Evolutionary conservation across 2,888 invertebrate genomes (phyloP).

Genomic region (Mechanitis mazaeus): DNA sequence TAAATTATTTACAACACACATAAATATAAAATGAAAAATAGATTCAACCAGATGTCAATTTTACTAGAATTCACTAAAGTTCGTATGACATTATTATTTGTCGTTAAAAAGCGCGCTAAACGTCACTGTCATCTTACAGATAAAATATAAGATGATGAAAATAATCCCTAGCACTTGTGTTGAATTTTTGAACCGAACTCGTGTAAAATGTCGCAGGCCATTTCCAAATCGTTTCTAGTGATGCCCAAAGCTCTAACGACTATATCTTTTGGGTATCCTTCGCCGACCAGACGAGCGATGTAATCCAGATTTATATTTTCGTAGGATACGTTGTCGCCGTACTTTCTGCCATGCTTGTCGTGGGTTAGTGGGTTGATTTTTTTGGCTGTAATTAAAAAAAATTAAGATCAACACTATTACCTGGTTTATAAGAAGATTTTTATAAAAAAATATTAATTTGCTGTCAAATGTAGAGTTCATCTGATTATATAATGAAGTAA

Average conservation of each 20-base stretch:
- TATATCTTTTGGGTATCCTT: constrained; percentile 93
- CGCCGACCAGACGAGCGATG: constrained; percentile 90
- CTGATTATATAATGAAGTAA: too few species aligned
- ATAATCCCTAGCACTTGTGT: constrained; percentile 53
- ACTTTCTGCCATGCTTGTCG: constrained; percentile 68
- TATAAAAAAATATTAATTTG: too few species aligned
- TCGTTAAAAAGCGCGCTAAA: too few species aligned
- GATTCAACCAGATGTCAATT: too few species aligned
- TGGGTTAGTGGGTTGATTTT: constrained; percentile 72
- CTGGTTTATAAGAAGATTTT: background rate
- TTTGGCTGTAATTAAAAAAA: constrained; percentile 51
- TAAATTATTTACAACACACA: constrained; percentile 16
- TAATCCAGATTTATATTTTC: constrained; percentile 95
- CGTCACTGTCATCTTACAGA: constrained; percentile 11
- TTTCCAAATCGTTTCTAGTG: constrained; percentile 93
- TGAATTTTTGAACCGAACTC: constrained; percentile 84
- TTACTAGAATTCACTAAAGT: too few species aligned
- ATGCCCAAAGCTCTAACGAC: constrained; percentile 95
- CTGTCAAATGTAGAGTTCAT: too few species aligned
- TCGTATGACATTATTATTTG: too few species aligned
- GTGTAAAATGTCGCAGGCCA: constrained; percentile 96
- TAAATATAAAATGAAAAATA: constrained; percentile 17
- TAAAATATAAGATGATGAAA: constrained; percentile 11
- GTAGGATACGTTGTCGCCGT: constrained; percentile 80
- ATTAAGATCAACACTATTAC: background rate